A percentile compares a stretch with the other conserved stretches of the same genome.
These are phyloP conservation scores for Radopholus similis DNA, from an alignment of 1,140 invertebrate genomes.

Conservation along the genomic window DNA sequence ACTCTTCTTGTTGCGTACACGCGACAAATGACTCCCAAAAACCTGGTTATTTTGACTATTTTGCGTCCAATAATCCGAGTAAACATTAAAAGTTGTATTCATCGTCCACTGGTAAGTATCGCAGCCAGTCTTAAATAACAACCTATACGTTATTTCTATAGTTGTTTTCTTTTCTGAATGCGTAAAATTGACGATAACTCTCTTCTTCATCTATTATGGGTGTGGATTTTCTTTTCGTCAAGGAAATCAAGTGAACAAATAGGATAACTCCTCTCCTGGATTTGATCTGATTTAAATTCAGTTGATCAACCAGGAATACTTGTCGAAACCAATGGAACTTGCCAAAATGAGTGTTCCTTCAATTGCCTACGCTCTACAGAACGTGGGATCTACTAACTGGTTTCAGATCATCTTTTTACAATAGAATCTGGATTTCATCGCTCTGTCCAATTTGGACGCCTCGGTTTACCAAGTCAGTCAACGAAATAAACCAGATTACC, in stretches of 20 bases:
- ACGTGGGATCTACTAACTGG: slow-evolving; percentile 13
- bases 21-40: slow-evolving; percentile 7
- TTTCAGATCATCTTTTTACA: not conserved
- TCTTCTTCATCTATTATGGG: slow-evolving; percentile 41
- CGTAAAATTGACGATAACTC: slow-evolving; percentile 46
- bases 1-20: slow-evolving; percentile 15
- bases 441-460: slow-evolving; percentile 56
- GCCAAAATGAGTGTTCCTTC: slow-evolving; percentile 59
- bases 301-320: slow-evolving; percentile 46
- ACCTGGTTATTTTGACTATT: not conserved
- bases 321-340: slow-evolving; percentile 50
- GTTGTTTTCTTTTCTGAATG: slow-evolving; percentile 56
- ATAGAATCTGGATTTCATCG: slow-evolving; percentile 55
- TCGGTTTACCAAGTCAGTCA: slow-evolving; percentile 54
- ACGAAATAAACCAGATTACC: slow-evolving; percentile 18
- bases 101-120: slow-evolving; percentile 14
- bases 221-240: slow-evolving; percentile 19
- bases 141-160: not conserved
- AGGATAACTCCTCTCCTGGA: not conserved
- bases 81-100: slow-evolving; percentile 5
- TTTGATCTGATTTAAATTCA: slow-evolving; percentile 28
- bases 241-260: slow-evolving; percentile 7
- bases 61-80: not conserved
- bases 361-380: slow-evolving; percentile 56
- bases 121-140: not conserved